Conservation (phyloP, 2,888 invertebrate species). For the Melikaiella ostensackeni region DNA sequence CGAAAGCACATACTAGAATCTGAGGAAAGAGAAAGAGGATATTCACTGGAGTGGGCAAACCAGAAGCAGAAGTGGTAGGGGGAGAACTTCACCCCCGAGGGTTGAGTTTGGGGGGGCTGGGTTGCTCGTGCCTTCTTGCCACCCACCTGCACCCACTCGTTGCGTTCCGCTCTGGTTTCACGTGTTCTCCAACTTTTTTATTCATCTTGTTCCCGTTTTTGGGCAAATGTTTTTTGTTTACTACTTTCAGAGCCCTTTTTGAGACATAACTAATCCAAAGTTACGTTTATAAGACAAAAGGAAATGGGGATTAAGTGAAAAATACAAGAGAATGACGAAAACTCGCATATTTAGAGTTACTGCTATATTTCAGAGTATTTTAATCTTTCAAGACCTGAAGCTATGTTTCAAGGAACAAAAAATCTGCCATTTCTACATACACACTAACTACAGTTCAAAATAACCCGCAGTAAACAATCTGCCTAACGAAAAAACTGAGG, state of each 20-base stretch:
- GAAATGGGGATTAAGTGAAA: no score
- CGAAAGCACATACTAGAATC: slow-evolving; percentile 27
- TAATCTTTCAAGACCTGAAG: slow-evolving; percentile 29
- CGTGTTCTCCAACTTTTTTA: slow-evolving; percentile 35
- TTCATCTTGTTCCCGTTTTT: slow-evolving; percentile 43
- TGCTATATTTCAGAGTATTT: neutral
- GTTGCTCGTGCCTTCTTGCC: slow-evolving; percentile 50
- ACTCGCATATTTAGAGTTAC: neutral
- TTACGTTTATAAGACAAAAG: neutral
- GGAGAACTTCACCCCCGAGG: slow-evolving; percentile 49
- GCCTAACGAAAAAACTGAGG: neutral
- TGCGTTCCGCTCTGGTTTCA: slow-evolving; percentile 27
- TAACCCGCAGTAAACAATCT: neutral
- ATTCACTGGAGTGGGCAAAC: slow-evolving; percentile 38
- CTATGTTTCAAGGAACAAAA: slow-evolving; percentile 35
- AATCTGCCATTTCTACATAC: slow-evolving; percentile 9
- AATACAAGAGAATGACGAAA: neutral
- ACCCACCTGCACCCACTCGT: slow-evolving; percentile 41
- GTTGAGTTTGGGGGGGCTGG: slow-evolving; percentile 46
- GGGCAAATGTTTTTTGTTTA: slow-evolving; percentile 41
- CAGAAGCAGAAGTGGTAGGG: slow-evolving; percentile 46
- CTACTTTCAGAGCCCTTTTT: slow-evolving; percentile 31
- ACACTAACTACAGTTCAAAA: slow-evolving; percentile 23
- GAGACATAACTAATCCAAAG: slow-evolving; percentile 23
- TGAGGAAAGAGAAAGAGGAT: slow-evolving; percentile 40